Evolutionary conservation across 2,888 invertebrate genomes (phyloP).

Genomic region (Spialia ferax): DNA sequence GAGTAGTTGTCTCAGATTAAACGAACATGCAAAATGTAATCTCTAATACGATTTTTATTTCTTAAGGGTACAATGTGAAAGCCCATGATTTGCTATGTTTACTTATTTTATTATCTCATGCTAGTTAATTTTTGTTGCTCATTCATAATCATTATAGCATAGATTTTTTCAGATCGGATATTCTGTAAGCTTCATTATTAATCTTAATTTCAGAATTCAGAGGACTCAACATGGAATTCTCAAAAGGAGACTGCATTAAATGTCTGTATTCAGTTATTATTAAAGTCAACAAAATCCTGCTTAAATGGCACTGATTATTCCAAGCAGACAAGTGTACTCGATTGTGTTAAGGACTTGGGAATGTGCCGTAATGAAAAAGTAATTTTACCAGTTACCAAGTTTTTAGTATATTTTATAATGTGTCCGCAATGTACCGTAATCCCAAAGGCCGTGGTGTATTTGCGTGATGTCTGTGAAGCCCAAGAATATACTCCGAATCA

Average conservation of each 20-base stretch:
- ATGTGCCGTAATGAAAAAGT: constrained; percentile 67
- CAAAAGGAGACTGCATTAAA: constrained; percentile 69
- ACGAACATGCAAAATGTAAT: no score
- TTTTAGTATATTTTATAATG: constrained; percentile 88
- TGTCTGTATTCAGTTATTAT: constrained; percentile 71
- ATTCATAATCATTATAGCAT: no score
- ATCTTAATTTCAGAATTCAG: constrained; percentile 56
- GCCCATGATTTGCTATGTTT: no score
- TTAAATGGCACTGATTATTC: constrained; percentile 82
- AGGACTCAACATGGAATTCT: constrained; percentile 56
- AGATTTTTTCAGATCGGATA: background rate
- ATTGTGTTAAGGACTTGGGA: constrained; percentile 84
- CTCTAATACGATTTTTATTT: no score
- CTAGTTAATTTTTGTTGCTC: no score
- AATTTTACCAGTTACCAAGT: constrained; percentile 77
- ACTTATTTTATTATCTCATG: no score
- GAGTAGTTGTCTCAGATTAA: no score
- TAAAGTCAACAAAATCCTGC: constrained; percentile 76
- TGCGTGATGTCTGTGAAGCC: constrained; percentile 85
- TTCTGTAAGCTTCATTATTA: background rate
- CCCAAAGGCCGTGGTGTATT: constrained; percentile 85
- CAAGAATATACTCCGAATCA: constrained; percentile 84
- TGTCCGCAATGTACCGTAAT: constrained; percentile 86
- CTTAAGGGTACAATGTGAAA: no score
- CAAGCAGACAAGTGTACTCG: constrained; percentile 84